Percentiles rank a stretch among this genome's conserved stretches.
Conservation (phyloP, 30 jellyfish, hydroid and myxozoan genomes). For the Pelagia noctiluca region DNA sequence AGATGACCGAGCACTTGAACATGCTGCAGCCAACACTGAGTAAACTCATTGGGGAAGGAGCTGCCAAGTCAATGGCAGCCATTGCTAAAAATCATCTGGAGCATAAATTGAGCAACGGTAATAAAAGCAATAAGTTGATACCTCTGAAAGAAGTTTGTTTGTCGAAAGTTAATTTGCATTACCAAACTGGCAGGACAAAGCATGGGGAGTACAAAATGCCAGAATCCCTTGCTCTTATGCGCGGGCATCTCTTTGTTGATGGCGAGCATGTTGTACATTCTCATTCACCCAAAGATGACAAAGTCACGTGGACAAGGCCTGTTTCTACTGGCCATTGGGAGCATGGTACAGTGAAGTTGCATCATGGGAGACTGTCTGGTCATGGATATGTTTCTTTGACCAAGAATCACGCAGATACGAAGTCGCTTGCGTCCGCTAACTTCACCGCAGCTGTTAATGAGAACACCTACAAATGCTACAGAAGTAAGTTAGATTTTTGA, state of each 20-base stretch:
- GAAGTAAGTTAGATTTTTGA: too few relatives aligned
- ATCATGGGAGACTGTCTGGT: constrained; percentile 22
- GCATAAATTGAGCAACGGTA: background rate
- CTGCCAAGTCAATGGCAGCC: constrained; percentile 59
- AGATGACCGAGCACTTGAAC: constrained; percentile 21
- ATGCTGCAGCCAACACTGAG: constrained; percentile 46
- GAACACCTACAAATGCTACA: constrained; percentile 57
- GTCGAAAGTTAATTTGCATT: constrained; percentile 27
- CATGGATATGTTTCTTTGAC: constrained; percentile 57
- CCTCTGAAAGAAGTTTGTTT: constrained; percentile 31
- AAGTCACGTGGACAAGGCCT: constrained; percentile 53
- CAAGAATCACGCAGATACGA: constrained; percentile 37
- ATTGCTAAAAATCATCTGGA: constrained; percentile 24
- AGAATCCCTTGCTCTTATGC: constrained; percentile 12
- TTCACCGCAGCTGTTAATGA: constrained; percentile 41
- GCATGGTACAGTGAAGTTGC: constrained; percentile 57
- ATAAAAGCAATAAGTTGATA: background rate
- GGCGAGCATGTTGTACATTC: constrained; percentile 37
- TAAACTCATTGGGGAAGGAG: constrained; percentile 49
- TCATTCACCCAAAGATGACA: constrained; percentile 16
- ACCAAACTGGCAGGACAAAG: constrained; percentile 35
- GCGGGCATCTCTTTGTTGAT: constrained; percentile 55
- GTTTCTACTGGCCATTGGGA: constrained; percentile 63
- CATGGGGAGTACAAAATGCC: constrained; percentile 58
- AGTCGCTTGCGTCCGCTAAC: constrained; percentile 51